Conservation (phyloP, 2,797 vertebrate species). For the Gymnocypris eckloni region DNA sequence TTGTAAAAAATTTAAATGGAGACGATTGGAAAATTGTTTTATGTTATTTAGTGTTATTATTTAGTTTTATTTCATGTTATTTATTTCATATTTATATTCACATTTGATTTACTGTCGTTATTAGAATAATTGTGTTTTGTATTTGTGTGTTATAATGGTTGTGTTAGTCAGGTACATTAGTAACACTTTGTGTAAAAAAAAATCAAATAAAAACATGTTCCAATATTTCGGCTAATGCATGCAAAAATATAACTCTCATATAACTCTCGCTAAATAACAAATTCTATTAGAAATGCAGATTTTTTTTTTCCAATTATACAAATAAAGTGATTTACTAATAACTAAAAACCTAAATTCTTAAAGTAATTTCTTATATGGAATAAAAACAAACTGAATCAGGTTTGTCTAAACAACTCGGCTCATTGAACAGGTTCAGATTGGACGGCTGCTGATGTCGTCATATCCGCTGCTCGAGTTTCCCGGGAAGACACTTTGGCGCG, state of each 20-base stretch:
- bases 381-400: not conserved
- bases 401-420: not conserved
- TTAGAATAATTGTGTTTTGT: not conserved
- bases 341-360: not conserved
- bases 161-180: not conserved
- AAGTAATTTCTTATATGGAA: not conserved
- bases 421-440: constrained; percentile 57
- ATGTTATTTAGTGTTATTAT: not conserved
- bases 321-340: not conserved
- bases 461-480: constrained; percentile 80
- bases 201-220: not conserved
- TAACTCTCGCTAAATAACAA: not conserved
- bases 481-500: constrained; percentile 82
- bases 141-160: not conserved
- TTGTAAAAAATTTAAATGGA: not conserved
- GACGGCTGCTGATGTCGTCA: constrained; percentile 61
- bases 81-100: not conserved
- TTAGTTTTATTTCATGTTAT: not conserved
- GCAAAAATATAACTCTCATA: not conserved
- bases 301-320: not conserved
- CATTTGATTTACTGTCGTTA: not conserved
- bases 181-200: not conserved
- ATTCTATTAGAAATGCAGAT: not conserved
- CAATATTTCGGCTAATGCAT: not conserved
- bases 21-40: not conserved